A percentile compares a stretch with the other conserved stretches of the same genome.
Evolutionary conservation across 2,113 vertebrate genomes (phyloP).

Genomic region (Oxyruncus cristatus): DNA sequence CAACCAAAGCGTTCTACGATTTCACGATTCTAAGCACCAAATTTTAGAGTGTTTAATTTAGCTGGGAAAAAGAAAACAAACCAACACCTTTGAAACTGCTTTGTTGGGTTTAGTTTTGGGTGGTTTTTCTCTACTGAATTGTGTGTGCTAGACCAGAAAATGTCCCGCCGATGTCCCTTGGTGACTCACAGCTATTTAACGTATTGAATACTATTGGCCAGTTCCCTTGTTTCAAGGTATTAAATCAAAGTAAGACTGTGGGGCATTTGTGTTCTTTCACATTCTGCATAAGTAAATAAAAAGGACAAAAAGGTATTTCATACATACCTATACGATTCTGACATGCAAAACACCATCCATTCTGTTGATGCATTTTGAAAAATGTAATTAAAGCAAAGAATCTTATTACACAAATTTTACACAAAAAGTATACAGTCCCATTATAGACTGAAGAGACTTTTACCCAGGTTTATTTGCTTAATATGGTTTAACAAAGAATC

Average conservation of each 20-base stretch:
- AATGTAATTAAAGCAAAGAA: background rate
- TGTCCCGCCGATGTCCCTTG: background rate
- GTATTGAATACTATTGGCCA: background rate
- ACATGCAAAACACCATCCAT: background rate
- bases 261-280: background rate
- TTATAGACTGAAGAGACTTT: background rate
- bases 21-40: background rate
- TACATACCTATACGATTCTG: background rate
- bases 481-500: background rate
- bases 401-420: background rate
- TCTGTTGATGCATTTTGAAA: background rate
- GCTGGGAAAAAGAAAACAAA: background rate
- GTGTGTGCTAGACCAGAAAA: background rate
- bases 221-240: background rate
- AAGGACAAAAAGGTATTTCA: background rate
- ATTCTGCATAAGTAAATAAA: background rate
- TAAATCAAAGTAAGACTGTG: background rate
- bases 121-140: background rate
- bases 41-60: background rate
- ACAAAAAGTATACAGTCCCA: fast-evolving
- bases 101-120: background rate
- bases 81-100: background rate
- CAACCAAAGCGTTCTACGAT: background rate
- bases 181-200: background rate
- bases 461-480: background rate